These are phyloP conservation scores for Miichthys miiuy DNA, from an alignment of 2,797 vertebrate genomes.

Conservation along the genomic window DNA sequence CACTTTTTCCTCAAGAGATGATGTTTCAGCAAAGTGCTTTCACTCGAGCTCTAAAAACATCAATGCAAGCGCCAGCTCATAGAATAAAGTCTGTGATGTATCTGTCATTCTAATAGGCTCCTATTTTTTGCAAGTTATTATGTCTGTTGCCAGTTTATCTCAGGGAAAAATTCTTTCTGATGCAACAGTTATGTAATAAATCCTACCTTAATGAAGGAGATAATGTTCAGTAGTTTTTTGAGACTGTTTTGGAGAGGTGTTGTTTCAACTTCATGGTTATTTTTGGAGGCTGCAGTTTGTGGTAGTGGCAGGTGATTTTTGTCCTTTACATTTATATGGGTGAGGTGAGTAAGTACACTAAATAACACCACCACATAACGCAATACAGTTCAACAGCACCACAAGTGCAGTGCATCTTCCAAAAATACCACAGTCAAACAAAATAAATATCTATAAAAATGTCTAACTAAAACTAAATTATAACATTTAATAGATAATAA, in stretches of 20 bases:
- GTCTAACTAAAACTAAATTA: too few species aligned
- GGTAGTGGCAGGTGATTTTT: background rate
- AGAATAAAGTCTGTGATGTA: background rate
- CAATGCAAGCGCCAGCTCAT: background rate
- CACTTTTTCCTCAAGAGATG: background rate
- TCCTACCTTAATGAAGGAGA: background rate
- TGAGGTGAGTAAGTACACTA: background rate
- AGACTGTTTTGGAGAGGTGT: background rate
- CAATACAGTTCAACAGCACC: background rate
- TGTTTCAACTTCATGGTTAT: background rate
- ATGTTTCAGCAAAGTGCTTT: background rate
- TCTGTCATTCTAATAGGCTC: background rate
- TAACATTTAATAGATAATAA: too few species aligned
- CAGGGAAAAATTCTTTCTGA: background rate
- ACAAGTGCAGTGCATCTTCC: background rate
- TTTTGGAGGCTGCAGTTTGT: background rate
- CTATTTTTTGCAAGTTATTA: background rate
- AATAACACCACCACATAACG: background rate
- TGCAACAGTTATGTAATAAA: background rate
- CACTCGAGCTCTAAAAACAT: background rate
- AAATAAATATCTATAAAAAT: too few species aligned
- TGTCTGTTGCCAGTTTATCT: slow-evolving; percentile 2
- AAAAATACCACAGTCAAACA: background rate
- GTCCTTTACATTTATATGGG: background rate
- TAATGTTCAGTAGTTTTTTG: background rate